A percentile compares a stretch with the other conserved stretches of the same genome.
Evolutionary conservation across 2,113 vertebrate species (phyloP).

Genomic region (Epinephelus fuscoguttatus): DNA sequence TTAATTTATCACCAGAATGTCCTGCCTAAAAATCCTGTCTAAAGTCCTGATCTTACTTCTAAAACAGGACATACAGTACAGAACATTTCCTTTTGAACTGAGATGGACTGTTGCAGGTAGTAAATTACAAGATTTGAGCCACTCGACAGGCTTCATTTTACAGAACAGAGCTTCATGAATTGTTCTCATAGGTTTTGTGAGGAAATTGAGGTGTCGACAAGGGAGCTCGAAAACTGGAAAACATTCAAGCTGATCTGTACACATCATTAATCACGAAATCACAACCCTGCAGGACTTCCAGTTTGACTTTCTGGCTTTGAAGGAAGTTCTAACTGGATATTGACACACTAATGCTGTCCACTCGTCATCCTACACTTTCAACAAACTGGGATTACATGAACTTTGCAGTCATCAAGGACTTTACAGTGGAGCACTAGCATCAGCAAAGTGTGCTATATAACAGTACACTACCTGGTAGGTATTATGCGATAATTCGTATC

Average conservation of each 20-base stretch:
- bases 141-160: slow-evolving; percentile 38
- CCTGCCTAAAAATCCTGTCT: background rate
- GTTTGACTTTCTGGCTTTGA: slow-evolving; percentile 39
- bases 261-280: slow-evolving; percentile 54
- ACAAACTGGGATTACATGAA: slow-evolving; percentile 1
- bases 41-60: slow-evolving; percentile 1
- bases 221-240: slow-evolving; percentile 63
- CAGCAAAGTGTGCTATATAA: background rate
- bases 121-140: slow-evolving; percentile 48
- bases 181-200: slow-evolving; percentile 53
- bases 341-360: slow-evolving; percentile 10
- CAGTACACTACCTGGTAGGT: background rate
- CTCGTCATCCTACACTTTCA: slow-evolving; percentile 14
- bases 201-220: slow-evolving; percentile 50
- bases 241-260: slow-evolving; percentile 51
- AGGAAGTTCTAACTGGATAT: slow-evolving; percentile 20
- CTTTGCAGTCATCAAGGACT: slow-evolving; percentile 1
- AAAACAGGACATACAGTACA: background rate
- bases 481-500: background rate
- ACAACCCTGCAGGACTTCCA: slow-evolving; percentile 28
- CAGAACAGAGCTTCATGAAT: slow-evolving; percentile 34
- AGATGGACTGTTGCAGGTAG: slow-evolving; percentile 31
- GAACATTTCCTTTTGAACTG: slow-evolving; percentile 16
- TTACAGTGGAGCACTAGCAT: slow-evolving; percentile 4
- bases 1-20: background rate